Base-by-base conservation (phyloP, 2,113 vertebrate species). In the Lagopus muta region DNA sequence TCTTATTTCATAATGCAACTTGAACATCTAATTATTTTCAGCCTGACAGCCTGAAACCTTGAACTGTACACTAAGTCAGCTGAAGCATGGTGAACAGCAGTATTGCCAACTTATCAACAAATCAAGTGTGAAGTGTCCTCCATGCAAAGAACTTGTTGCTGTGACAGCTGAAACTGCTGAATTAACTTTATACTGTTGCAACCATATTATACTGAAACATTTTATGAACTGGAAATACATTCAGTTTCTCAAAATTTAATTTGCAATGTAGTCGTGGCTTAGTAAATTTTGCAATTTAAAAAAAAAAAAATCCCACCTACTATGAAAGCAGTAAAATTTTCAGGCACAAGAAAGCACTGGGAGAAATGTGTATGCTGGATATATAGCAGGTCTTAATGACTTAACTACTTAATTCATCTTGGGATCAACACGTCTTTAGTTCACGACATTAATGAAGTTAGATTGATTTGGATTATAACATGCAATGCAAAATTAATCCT, bases 61-160 rank as follows among this genome's bases (percentile, higher is more conserved):
- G 40, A 76, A 24, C 16, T 45, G 19, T 60, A 55, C 30, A 52
- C 25, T 58, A 57, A 76, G 19, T 47, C 43, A 60, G 19, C 22
- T 38, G 24, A 62, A 70, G 42, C 42, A 57, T 14, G 15, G 27
- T 38, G 36, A 73, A 43, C 13, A 62, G 17, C 2, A 50, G 12
- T 28, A 19, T 2, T 66, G 69, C n/a, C 83, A 86, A 70, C 2
- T 57, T 77, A 38, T 28, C 32, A 64, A 72, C 16, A 76, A 65
- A 86, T 22, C 30, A 43, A 67, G 14, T 0, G 0, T 34, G 32
- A 75, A 64, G 19, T 3, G 7, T 73, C 8, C 45, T 77, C 22
- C 16, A 47, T 7, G 22, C 58, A 73, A 69, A 88, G 12, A 75
- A 22, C 25, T 1, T 62, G 50, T 28, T 40, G 70, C 32, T 0